phyloP scores from a whole-genome alignment of 2,797 vertebrate species.

The Sarcophilus harrisii region DNA sequence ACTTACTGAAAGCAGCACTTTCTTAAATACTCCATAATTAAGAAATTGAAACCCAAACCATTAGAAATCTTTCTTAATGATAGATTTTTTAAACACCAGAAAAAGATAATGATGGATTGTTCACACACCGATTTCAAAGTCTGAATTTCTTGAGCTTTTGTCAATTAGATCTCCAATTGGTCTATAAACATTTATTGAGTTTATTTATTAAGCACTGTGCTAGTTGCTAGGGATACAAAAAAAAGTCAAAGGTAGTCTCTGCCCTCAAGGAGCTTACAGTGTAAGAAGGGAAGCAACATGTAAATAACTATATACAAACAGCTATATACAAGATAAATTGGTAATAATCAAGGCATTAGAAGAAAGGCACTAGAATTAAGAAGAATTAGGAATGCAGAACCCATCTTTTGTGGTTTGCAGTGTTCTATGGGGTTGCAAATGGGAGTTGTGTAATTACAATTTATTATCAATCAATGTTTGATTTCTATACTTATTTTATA shows the following conservation, averaged over 20 bases:
- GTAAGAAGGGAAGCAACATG: background rate
- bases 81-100: slow-evolving; percentile 59
- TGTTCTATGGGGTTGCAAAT: too few species aligned
- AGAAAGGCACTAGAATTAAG: background rate
- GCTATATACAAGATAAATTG: background rate
- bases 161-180: background rate
- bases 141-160: background rate
- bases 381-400: background rate
- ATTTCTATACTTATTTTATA: too few species aligned
- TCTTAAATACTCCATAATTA: slow-evolving; percentile 71
- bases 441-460: too few species aligned
- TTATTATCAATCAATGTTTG: too few species aligned
- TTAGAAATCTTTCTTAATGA: slow-evolving; percentile 56
- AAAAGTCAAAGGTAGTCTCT: background rate
- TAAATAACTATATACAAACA: background rate
- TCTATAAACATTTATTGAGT: background rate
- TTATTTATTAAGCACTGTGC: background rate
- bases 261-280: background rate
- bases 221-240: background rate
- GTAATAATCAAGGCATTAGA: background rate
- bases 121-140: background rate
- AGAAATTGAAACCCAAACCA: slow-evolving; percentile 40
- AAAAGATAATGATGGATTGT: slow-evolving; percentile 34
- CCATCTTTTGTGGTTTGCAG: too few species aligned
- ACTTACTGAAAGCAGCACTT: slow-evolving; percentile 46